A percentile compares a stretch with the other conserved stretches of the same genome.
Conservation (phyloP, 2,888 invertebrate genomes). For the Tubulanus polymorphus region DNA sequence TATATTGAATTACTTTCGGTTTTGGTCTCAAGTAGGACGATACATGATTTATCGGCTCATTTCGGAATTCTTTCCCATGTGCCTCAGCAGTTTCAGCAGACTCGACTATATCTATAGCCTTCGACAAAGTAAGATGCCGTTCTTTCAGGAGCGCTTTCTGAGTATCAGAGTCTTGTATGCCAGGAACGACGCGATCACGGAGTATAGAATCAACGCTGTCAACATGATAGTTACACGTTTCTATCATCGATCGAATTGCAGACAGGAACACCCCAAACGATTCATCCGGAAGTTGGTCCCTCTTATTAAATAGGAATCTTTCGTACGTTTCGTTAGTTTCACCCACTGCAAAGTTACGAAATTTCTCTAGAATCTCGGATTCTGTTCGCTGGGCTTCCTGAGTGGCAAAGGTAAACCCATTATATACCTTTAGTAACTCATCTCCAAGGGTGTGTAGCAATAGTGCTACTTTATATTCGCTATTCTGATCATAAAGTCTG, state of each 20-base stretch:
- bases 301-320: conserved; percentile 13
- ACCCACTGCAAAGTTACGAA: conserved; percentile 9
- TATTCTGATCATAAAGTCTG: not conserved
- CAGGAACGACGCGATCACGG: not conserved
- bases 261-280: conserved; percentile 13
- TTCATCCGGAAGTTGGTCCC: conserved; percentile 11
- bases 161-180: not conserved
- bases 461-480: not conserved
- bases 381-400: conserved; percentile 2
- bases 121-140: not conserved
- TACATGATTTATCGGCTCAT: too few relatives aligned
- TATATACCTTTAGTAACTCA: conserved; percentile 5
- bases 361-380: conserved; percentile 8
- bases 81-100: not conserved
- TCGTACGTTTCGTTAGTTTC: conserved; percentile 12
- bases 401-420: conserved; percentile 8
- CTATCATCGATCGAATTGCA: conserved; percentile 6
- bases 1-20: too few relatives aligned
- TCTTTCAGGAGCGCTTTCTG: not conserved
- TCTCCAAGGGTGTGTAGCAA: not conserved
- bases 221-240: conserved; percentile 13
- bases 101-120: not conserved
- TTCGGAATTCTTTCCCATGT: not conserved
- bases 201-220: not conserved
- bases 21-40: too few relatives aligned